Evolutionary conservation across 2,888 invertebrate species (phyloP).

Genomic region (Cephus pygmeus): DNA sequence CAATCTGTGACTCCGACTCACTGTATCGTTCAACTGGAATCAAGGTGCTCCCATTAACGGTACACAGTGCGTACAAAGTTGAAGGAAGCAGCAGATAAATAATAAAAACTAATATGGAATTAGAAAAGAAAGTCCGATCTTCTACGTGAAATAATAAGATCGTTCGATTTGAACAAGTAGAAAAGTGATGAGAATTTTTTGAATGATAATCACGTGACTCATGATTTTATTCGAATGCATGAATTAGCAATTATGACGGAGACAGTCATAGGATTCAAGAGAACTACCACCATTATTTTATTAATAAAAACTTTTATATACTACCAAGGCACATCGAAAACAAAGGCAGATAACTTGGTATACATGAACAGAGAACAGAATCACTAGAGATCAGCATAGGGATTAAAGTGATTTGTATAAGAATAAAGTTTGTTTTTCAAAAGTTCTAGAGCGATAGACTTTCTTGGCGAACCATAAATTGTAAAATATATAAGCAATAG

Average conservation of each 20-base stretch:
- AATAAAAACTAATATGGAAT: conserved; percentile 15
- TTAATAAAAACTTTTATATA: conserved; percentile 13
- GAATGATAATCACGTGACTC: conserved; percentile 14
- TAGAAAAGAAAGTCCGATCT: neutral
- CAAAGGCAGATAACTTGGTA: conserved; percentile 1
- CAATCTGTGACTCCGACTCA: conserved; percentile 86
- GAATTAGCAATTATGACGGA: conserved; percentile 1
- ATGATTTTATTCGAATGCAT: neutral
- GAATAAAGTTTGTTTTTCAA: neutral
- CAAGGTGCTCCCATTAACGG: conserved; percentile 46
- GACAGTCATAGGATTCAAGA: neutral
- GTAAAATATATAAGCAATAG: neutral
- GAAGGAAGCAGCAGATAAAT: conserved; percentile 9
- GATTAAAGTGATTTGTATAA: neutral
- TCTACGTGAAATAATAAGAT: neutral
- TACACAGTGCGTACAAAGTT: conserved; percentile 29
- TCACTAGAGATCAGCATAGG: conserved; percentile 8
- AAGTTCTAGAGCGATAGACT: neutral
- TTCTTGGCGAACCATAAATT: neutral
- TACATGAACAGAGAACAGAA: neutral
- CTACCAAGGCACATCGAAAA: conserved; percentile 13
- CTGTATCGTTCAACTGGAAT: conserved; percentile 83
- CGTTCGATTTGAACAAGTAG: neutral
- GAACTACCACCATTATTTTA: conserved; percentile 22
- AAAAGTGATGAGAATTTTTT: neutral